Base-by-base conservation (phyloP, 2,888 invertebrate species). In the Hirtodrosophila trivittata region DNA sequence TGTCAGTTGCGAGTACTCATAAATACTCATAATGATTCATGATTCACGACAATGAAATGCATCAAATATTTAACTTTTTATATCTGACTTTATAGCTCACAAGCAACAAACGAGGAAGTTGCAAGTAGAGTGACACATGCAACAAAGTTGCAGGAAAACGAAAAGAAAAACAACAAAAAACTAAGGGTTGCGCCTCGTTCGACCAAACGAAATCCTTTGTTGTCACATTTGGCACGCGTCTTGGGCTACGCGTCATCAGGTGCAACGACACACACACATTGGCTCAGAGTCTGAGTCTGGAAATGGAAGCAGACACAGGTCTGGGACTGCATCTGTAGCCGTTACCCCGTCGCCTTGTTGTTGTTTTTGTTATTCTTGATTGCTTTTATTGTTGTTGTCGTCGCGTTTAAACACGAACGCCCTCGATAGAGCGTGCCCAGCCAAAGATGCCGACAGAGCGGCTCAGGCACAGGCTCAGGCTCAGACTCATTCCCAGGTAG, bases 151-250 rank as follows among this genome's bases (percentile, higher is more conserved):
- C n/a, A 35, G 41, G 39, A 12, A 6, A 38, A 25, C 9, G 30
- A 39, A 49, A 35, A n/a, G 5, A 7, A 7, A 7, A 21, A 21
- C 18, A 5, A 5, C 18, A 21, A 16, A 4, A 16, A 50, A n/a
- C 18, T 46, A 49, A 25, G 52, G 42, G 46, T 25, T 13, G 39
- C 13, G 13, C 9, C 12, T 21, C 18, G 5, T 21, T 21, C 18
- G 18, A 21, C 18, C 13, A 25, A 5, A 18, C 14, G 57, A 54
- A 57, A 60, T 59, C 66, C 52, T 56, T 71, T 69, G 63, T 74
- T 71, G 74, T 67, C 86, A 56, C 87, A 81, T 86, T 85, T 82
- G 85, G 81, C 81, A 82, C 87, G 87, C 82, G 85, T 83, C 80
- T 56, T 52, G 10, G 51, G 51, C 41, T 51, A 54, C 58, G 70